Evolutionary conservation across 2,113 vertebrate genomes (phyloP), one percentile per base, ranked within the genome.

Genomic region (Caranx melampygus): DNA sequence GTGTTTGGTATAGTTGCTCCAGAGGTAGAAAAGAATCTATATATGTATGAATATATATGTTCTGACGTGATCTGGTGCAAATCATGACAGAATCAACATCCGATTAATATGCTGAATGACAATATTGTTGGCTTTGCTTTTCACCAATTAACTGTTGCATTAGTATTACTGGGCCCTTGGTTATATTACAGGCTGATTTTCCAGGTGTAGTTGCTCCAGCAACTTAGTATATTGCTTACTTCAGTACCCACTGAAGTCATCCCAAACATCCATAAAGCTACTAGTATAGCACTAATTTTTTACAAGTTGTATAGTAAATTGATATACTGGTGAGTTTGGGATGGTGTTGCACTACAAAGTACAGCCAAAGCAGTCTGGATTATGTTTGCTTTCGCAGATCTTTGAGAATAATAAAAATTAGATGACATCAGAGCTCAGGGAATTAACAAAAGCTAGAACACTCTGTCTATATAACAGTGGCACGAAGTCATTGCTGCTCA

Each of bases 21-120:
- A 62, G 52, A 45, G 45, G 40, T 12, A 72, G 14, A 47, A 37
- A 78, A 67, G 60, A 20, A 18, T 20, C 42, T 37, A 35, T 31
- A 73, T 37, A 16, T 54, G 1, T 37, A 35, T 31, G 70, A 33
- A 16, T 54, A 1, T 67, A 7, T 20, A 51, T 20, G 6, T 2
- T 51, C 1, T 51, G 18, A 20, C 20, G 49, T 49, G 49, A 8
- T 9, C 49, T 51, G 49, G 14, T 61, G 45, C 33, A 54, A 52
- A 61, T 40, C 31, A 85, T 45, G 12, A 37, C 12, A 62, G 49
- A 16, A 61, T 62, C 75, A 72, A 75, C 61, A 82, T 42, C 44
- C 49, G 16, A 73, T 70, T 37, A 65, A 68, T 21, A 52, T 16
- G 6, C 52, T 54, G 26, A 63, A 57, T 11, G 34, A 52, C 52